Conservation (phyloP, 1,140 invertebrate species). For the Andrena cerasifolii region DNA sequence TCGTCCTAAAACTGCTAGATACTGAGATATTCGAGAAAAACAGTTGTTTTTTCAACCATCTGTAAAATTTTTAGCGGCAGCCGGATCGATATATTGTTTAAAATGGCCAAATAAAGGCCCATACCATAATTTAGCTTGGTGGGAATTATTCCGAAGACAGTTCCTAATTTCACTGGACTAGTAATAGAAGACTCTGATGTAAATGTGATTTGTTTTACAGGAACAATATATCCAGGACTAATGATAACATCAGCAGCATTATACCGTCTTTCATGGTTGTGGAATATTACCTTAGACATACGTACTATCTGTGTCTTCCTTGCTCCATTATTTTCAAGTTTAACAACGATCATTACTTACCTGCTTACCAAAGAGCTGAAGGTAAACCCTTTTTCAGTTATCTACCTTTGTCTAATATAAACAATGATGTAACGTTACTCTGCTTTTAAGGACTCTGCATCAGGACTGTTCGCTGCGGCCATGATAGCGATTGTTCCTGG, state of each 20-base stretch:
- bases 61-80: no score
- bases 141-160: no score
- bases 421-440: not conserved
- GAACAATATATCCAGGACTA: constrained; percentile 97
- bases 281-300: constrained; percentile 98
- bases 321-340: constrained; percentile 97
- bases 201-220: constrained; percentile 60
- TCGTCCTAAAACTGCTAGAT: no score
- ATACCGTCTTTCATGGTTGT: constrained; percentile 93
- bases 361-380: constrained; percentile 97
- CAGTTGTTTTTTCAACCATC: no score
- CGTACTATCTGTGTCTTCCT: constrained; percentile 99
- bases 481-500: constrained; percentile 99
- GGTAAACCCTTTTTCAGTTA: constrained; percentile 80
- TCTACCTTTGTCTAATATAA: not conserved
- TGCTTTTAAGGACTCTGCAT: constrained; percentile 89
- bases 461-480: constrained; percentile 95
- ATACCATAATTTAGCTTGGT: no score
- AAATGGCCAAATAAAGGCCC: no score
- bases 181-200: constrained; percentile 11
- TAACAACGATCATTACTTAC: constrained; percentile 98
- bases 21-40: no score
- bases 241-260: constrained; percentile 98
- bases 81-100: no score
- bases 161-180: no score